Evolutionary conservation across 2,797 vertebrate genomes (phyloP).

Genomic region (Ateles fusciceps): DNA sequence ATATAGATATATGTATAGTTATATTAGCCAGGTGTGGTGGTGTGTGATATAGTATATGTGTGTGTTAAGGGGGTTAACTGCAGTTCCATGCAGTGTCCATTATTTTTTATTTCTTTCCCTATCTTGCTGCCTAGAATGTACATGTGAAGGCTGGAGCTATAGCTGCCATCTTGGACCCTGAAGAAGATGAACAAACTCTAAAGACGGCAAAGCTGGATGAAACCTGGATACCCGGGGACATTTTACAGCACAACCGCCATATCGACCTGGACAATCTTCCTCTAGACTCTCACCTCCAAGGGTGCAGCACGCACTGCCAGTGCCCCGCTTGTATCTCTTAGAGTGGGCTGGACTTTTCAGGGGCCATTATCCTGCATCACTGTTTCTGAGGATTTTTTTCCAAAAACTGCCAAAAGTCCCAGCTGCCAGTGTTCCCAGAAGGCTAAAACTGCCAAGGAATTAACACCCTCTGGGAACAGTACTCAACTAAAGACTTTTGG

Average conservation of each 20-base stretch:
- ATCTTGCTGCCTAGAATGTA: not conserved
- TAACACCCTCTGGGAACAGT: not conserved
- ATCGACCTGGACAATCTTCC: not conserved
- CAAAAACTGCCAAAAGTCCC: not conserved
- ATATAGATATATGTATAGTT: too few relatives aligned
- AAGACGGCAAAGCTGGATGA: not conserved
- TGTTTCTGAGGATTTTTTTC: not conserved
- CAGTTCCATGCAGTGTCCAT: too few relatives aligned
- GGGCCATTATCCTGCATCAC: not conserved
- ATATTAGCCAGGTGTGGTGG: too few relatives aligned
- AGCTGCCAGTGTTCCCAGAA: slow-evolving; percentile 1
- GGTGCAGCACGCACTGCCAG: not conserved
- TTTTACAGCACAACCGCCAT: not conserved
- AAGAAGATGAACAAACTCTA: not conserved
- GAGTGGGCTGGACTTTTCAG: not conserved
- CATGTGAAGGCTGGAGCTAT: not conserved
- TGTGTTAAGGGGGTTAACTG: too few relatives aligned
- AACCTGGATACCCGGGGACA: not conserved
- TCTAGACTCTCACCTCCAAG: not conserved
- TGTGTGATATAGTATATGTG: too few relatives aligned
- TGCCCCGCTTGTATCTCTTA: not conserved
- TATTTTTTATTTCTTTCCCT: not conserved
- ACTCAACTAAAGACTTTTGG: not conserved
- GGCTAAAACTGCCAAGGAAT: not conserved
- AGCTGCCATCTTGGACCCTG: not conserved